Evolutionary conservation across 2,888 invertebrate species (phyloP).

Genomic region (Tryphoninae sp.): DNA sequence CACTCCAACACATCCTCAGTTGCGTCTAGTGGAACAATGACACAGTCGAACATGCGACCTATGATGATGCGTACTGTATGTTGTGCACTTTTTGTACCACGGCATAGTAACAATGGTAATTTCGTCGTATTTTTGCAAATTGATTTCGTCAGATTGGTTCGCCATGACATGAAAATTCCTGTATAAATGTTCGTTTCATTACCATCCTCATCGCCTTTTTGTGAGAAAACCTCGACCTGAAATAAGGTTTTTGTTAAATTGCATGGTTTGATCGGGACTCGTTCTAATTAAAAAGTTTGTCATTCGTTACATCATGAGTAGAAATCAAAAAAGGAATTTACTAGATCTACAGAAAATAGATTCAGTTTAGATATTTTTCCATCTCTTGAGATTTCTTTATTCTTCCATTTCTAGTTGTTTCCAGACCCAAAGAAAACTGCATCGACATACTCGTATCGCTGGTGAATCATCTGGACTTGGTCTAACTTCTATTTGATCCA

Average conservation of each 20-base stretch:
- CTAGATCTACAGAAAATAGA: background rate
- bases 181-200: conserved; percentile 71
- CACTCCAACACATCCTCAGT: conserved; percentile 75
- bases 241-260: conserved; percentile 4
- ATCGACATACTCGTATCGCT: conserved; percentile 69
- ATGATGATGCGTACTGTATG: conserved; percentile 73
- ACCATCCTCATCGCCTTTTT: conserved; percentile 42
- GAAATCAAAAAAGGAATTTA: too few species aligned
- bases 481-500: conserved; percentile 63
- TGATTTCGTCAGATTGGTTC: conserved; percentile 54
- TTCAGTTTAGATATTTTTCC: background rate
- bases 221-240: conserved; percentile 70
- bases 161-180: conserved; percentile 77
- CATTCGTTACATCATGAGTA: too few species aligned
- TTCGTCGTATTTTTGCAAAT: conserved; percentile 63
- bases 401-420: background rate
- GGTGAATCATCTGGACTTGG: conserved; percentile 68
- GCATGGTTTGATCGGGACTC: background rate
- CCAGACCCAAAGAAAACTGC: background rate
- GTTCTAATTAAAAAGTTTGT: too few species aligned
- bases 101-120: conserved; percentile 77
- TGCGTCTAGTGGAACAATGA: conserved; percentile 69
- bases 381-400: background rate
- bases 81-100: conserved; percentile 73
- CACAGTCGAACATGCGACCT: conserved; percentile 77